A percentile compares a stretch with the other conserved stretches of the same genome.
These are phyloP conservation scores for Ferdinandea cuprea DNA, from an alignment of 2,888 invertebrate species.

Conservation along the genomic window DNA sequence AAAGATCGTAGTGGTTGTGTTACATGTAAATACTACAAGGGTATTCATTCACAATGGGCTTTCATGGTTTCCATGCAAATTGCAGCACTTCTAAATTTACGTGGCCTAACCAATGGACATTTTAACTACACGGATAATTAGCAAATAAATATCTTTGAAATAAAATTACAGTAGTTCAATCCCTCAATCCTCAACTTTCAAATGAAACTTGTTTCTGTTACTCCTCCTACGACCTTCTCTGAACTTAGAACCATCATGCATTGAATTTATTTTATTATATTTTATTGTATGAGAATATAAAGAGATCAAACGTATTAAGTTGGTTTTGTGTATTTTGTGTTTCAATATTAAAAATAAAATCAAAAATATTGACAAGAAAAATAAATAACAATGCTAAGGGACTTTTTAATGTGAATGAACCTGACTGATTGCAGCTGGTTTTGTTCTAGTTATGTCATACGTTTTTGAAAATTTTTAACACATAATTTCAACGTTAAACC, in stretches of 20 bases:
- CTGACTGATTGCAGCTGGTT: constrained; percentile 78
- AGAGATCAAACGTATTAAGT: constrained; percentile 1
- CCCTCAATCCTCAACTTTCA: too few species aligned
- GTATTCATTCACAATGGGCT: too few species aligned
- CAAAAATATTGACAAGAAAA: constrained; percentile 49
- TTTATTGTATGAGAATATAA: background rate
- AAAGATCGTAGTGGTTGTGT: too few species aligned
- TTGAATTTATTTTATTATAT: constrained; percentile 23
- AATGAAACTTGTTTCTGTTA: too few species aligned
- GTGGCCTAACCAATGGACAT: too few species aligned
- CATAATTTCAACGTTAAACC: constrained; percentile 50
- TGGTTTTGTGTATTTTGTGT: constrained; percentile 43
- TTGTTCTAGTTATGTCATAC: constrained; percentile 66
- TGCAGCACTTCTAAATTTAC: too few species aligned
- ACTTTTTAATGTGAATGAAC: constrained; percentile 73
- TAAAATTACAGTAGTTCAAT: too few species aligned
- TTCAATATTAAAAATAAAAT: constrained; percentile 45
- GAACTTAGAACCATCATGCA: background rate
- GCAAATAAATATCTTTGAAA: too few species aligned
- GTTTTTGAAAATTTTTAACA: constrained; percentile 23
- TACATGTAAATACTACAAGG: too few species aligned
- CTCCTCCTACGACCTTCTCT: too few species aligned
- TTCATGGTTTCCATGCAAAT: too few species aligned
- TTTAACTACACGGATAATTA: too few species aligned
- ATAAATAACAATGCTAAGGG: constrained; percentile 62